Percentiles rank a stretch among this genome's conserved stretches.
Conservation (phyloP, 2,888 invertebrate genomes). For the Parnassius apollo region DNA sequence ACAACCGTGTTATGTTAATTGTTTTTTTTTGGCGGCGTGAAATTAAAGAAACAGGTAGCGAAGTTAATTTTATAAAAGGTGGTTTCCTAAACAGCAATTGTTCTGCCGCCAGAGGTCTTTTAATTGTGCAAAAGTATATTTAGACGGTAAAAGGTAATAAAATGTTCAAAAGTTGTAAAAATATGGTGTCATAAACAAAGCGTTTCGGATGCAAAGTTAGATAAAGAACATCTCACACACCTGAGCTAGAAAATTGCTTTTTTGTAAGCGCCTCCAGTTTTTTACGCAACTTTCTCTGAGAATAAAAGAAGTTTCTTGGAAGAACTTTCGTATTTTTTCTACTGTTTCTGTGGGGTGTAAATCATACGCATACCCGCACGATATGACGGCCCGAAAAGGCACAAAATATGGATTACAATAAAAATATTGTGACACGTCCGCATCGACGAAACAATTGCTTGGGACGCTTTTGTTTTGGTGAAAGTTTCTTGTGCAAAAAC, state of each 20-base stretch:
- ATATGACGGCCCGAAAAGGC: constrained; percentile 62
- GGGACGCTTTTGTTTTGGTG: constrained; percentile 51
- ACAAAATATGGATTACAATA: constrained; percentile 65
- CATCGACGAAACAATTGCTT: constrained; percentile 47
- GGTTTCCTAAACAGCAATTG: constrained; percentile 68
- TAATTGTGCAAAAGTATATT: constrained; percentile 53
- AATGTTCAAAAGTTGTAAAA: constrained; percentile 78
- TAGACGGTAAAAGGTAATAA: constrained; percentile 72
- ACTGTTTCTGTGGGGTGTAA: constrained; percentile 52
- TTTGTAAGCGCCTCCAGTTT: constrained; percentile 79
- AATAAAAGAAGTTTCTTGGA: constrained; percentile 78
- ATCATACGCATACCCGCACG: constrained; percentile 60
- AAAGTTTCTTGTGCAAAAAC: constrained; percentile 41
- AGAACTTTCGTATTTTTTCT: constrained; percentile 66
- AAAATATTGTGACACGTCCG: constrained; percentile 71
- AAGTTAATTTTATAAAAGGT: constrained; percentile 45
- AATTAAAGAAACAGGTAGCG: constrained; percentile 58
- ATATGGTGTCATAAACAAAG: constrained; percentile 77
- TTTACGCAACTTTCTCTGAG: constrained; percentile 78
- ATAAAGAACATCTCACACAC: constrained; percentile 82
- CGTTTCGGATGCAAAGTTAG: constrained; percentile 80
- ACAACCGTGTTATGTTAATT: constrained; percentile 1
- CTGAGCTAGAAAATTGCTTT: constrained; percentile 82
- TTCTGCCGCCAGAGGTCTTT: constrained; percentile 56
- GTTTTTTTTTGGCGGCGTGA: background rate